phyloP scores from a whole-genome alignment of 2,888 invertebrate genomes.

The Drosophila ustulata region DNA sequence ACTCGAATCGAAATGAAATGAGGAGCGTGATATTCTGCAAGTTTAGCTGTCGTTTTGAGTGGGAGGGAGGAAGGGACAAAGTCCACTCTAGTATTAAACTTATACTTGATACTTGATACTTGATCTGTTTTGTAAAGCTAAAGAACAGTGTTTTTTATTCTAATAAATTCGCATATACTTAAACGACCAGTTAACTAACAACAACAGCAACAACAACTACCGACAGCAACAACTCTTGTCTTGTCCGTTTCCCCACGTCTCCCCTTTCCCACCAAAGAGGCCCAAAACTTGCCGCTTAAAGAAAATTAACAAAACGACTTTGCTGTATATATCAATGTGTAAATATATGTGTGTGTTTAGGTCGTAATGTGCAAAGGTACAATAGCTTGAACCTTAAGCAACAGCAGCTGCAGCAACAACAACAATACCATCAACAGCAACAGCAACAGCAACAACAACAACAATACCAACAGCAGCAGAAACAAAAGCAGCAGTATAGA shows the following conservation, averaged over 20 bases:
- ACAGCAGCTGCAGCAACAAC: slow-evolving; percentile 62
- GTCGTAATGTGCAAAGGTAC: slow-evolving; percentile 74
- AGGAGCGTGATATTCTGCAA: slow-evolving; percentile 39
- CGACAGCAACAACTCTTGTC: background rate
- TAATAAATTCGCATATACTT: slow-evolving; percentile 37
- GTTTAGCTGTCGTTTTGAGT: slow-evolving; percentile 27
- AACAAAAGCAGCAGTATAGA: slow-evolving; percentile 81
- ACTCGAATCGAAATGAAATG: slow-evolving; percentile 16
- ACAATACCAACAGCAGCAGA: slow-evolving; percentile 58
- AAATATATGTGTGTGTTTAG: slow-evolving; percentile 56
- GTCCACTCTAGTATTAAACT: slow-evolving; percentile 35
- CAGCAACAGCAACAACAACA: slow-evolving; percentile 48
- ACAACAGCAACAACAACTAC: slow-evolving; percentile 10
- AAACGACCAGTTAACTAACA: slow-evolving; percentile 1
- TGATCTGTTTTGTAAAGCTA: slow-evolving; percentile 31
- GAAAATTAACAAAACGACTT: slow-evolving; percentile 10
- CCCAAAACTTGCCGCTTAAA: slow-evolving; percentile 10
- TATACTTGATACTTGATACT: slow-evolving; percentile 1
- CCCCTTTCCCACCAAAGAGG: slow-evolving; percentile 1
- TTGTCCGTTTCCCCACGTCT: background rate
- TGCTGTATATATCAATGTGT: slow-evolving; percentile 16
- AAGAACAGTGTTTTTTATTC: slow-evolving; percentile 26
- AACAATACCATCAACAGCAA: slow-evolving; percentile 45
- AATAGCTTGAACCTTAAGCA: slow-evolving; percentile 67
- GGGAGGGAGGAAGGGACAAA: slow-evolving; percentile 12